phyloP scores from a whole-genome alignment of 2,797 vertebrate species.

The Prionace glauca region DNA sequence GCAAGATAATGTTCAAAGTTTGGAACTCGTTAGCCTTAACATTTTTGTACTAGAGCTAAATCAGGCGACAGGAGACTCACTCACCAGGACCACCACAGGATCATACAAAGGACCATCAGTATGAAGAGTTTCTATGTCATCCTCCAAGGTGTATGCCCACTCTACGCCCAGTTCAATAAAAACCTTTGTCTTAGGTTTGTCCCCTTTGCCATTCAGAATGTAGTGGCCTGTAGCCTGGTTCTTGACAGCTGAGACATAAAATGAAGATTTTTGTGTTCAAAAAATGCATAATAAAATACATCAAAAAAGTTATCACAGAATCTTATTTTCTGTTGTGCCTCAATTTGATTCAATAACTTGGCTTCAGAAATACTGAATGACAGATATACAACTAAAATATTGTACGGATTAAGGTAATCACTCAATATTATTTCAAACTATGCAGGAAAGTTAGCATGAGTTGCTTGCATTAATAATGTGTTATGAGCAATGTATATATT shows the following conservation, averaged over 20 bases:
- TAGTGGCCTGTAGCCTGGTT: slow-evolving; percentile 96
- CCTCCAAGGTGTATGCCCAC: slow-evolving; percentile 87
- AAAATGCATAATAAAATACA: neutral
- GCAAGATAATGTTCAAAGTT: neutral
- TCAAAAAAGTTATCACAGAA: neutral
- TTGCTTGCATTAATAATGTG: neutral
- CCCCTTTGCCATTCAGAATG: slow-evolving; percentile 87
- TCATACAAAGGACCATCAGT: slow-evolving; percentile 87
- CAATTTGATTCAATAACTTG: neutral
- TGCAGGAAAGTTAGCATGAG: neutral
- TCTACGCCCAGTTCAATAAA: slow-evolving; percentile 93
- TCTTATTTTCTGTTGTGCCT: neutral
- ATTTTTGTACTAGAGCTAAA: neutral
- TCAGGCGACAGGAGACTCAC: neutral
- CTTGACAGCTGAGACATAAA: slow-evolving; percentile 75
- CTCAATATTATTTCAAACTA: neutral
- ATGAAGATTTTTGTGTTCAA: neutral
- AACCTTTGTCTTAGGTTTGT: slow-evolving; percentile 71
- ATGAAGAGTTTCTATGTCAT: slow-evolving; percentile 77
- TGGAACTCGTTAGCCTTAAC: neutral
- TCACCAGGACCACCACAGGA: slow-evolving; percentile 86
- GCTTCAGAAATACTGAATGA: neutral
- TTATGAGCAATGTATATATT: neutral
- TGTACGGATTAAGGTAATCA: neutral
- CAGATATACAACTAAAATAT: neutral